These are phyloP conservation scores for Eublepharis macularius DNA, from an alignment of 2,113 vertebrate species.

Conservation along the genomic window DNA sequence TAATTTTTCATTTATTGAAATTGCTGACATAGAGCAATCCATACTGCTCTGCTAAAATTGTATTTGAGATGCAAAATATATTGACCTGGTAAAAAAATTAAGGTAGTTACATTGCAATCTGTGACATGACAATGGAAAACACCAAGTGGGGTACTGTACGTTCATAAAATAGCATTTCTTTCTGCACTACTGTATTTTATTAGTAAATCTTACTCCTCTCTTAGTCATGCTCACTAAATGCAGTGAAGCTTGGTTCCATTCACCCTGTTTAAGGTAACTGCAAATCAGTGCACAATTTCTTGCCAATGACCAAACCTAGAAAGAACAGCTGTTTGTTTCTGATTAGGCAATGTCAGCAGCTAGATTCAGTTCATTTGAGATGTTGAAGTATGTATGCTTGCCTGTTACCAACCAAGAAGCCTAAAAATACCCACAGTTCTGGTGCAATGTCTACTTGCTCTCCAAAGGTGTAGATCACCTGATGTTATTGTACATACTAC, in stretches of 20 bases:
- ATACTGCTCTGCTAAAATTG: background rate
- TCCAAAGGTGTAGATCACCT: constrained; percentile 64
- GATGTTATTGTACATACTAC: constrained; percentile 67
- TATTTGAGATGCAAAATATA: background rate
- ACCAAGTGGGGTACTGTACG: background rate
- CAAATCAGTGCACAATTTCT: background rate
- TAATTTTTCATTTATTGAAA: no score
- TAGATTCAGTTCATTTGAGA: constrained; percentile 62
- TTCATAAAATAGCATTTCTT: background rate
- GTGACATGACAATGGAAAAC: background rate
- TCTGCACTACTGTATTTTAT: background rate
- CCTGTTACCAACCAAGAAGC: constrained; percentile 73
- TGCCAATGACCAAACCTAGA: constrained; percentile 31
- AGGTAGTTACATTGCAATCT: background rate
- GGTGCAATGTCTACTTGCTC: constrained; percentile 65
- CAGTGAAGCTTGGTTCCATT: background rate
- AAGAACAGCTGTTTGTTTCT: constrained; percentile 68
- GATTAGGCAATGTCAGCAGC: constrained; percentile 63
- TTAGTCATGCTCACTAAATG: background rate
- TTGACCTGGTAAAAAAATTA: background rate
- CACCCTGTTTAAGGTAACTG: background rate
- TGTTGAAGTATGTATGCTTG: constrained; percentile 60
- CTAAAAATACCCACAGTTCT: constrained; percentile 77
- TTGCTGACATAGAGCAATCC: no score
- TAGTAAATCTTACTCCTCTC: background rate